Percentiles rank a stretch among this genome's conserved stretches.
phyloP scores from a whole-genome alignment of 2,888 invertebrate species.

The Dryadula phaetusa region DNA sequence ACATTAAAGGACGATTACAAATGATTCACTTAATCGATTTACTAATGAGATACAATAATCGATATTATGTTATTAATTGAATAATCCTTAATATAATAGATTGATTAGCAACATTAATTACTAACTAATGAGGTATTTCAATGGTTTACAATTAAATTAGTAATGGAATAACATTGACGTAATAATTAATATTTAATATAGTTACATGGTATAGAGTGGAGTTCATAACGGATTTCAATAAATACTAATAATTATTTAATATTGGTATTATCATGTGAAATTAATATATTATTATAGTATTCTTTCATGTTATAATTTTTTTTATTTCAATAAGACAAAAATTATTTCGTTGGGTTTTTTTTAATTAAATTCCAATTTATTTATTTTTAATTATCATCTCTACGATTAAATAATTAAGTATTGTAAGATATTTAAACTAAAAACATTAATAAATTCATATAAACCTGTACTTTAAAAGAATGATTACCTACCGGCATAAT shows the following conservation, averaged over 20 bases:
- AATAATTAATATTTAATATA: conserved; percentile 32
- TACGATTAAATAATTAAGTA: no score
- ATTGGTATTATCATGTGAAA: background rate
- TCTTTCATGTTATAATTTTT: background rate
- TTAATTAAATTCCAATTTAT: no score
- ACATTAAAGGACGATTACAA: conserved; percentile 13
- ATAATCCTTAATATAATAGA: conserved; percentile 28
- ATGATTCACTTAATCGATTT: conserved; percentile 23
- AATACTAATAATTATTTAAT: background rate
- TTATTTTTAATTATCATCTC: no score
- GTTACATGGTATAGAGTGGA: conserved; percentile 1
- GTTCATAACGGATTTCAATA: conserved; percentile 6
- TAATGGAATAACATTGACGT: conserved; percentile 28
- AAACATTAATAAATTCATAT: no score
- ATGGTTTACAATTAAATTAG: conserved; percentile 24
- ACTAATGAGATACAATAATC: conserved; percentile 26
- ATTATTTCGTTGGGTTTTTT: no score
- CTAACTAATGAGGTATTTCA: conserved; percentile 28
- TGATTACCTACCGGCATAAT: background rate
- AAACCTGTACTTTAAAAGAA: no score
- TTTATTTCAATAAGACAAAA: no score
- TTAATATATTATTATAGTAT: background rate
- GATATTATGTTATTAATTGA: conserved; percentile 25
- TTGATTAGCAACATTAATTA: conserved; percentile 28
- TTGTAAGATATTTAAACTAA: no score